Evolutionary conservation across 2,797 vertebrate species (phyloP).

Genomic region (Chaetophractus vellerosus): DNA sequence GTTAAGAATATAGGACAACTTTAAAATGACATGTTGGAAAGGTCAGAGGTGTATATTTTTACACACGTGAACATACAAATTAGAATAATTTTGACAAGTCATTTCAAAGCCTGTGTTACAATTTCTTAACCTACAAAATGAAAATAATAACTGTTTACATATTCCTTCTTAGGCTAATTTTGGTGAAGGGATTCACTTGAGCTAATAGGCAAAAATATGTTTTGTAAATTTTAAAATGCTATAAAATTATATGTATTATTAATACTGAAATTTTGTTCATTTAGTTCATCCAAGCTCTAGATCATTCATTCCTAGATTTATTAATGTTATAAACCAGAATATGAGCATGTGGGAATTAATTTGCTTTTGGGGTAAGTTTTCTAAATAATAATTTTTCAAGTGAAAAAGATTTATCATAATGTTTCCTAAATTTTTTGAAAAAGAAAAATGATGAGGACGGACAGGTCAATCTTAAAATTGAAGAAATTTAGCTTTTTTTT

Average conservation of each 20-base stretch:
- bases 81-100: not conserved
- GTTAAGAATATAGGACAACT: not conserved
- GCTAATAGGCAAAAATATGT: not conserved
- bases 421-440: not conserved
- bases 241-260: not conserved
- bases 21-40: no score
- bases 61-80: not conserved
- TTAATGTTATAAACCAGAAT: not conserved
- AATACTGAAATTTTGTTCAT: not conserved
- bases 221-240: not conserved
- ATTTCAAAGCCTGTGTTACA: not conserved
- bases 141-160: not conserved
- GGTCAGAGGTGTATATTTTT: not conserved
- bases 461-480: not conserved
- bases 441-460: not conserved
- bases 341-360: not conserved
- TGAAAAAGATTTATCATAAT: not conserved
- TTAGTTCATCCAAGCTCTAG: not conserved
- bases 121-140: not conserved
- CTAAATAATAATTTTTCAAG: not conserved
- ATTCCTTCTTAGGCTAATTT: not conserved
- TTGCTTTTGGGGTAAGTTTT: not conserved
- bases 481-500: constrained; percentile 25
- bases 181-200: not conserved
- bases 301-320: not conserved